Conservation (phyloP, 37 sponge, comb jelly and placozoan species). For the Tethya wilhelma region DNA sequence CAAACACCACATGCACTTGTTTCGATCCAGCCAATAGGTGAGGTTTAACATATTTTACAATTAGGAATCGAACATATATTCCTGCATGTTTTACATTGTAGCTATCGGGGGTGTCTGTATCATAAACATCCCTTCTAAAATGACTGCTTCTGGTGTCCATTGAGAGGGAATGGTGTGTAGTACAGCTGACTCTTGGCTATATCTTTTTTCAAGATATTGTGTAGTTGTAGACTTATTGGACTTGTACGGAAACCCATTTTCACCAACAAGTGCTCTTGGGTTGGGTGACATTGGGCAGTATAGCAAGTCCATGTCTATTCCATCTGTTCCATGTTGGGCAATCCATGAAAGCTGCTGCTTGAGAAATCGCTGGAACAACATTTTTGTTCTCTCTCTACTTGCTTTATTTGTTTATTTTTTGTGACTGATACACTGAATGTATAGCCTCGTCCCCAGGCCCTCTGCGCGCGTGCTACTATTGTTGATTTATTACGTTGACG, state of each 20-base stretch:
- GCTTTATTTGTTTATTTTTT: background rate
- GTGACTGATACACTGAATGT: background rate
- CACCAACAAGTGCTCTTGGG: constrained; percentile 3
- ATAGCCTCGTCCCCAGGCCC: too few species aligned
- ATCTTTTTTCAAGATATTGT: background rate
- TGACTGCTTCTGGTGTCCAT: constrained; percentile 20
- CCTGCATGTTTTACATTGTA: background rate
- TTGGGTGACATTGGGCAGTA: background rate
- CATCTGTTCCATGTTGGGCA: background rate
- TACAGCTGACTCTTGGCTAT: background rate
- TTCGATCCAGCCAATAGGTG: background rate
- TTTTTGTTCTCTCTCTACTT: background rate
- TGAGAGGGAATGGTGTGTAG: background rate
- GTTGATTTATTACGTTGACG: too few species aligned
- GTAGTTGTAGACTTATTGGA: background rate
- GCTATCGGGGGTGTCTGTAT: constrained; percentile 24
- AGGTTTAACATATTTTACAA: constrained; percentile 4
- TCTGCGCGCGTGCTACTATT: too few species aligned
- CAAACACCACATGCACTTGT: constrained; percentile 35
- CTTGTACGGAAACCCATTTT: background rate
- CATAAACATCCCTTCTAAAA: constrained; percentile 36
- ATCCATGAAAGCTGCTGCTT: constrained; percentile 1
- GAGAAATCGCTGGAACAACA: background rate
- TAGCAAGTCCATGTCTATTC: background rate
- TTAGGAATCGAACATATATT: background rate